Conservation (phyloP, 2,888 invertebrate genomes). For the Nyleta sp. region DNA sequence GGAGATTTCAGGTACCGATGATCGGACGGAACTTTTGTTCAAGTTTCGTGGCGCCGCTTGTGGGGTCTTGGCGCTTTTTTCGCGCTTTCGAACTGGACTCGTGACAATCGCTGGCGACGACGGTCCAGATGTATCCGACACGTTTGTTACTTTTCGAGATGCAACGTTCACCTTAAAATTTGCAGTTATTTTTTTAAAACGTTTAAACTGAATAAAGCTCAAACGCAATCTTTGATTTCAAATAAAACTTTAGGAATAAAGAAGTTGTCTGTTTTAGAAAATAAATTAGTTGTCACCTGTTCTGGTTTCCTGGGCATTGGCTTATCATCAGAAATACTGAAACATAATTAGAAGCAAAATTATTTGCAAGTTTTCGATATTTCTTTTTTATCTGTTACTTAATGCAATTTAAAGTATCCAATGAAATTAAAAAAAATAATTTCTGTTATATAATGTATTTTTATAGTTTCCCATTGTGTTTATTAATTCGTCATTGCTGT, state of each 20-base stretch:
- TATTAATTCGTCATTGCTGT: too few species aligned
- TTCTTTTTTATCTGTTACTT: too few species aligned
- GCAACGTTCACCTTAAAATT: slow-evolving; percentile 20
- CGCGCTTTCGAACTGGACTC: slow-evolving; percentile 50
- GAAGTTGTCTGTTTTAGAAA: too few species aligned
- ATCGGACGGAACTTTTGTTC: slow-evolving; percentile 43
- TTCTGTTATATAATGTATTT: too few species aligned
- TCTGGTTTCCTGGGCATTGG: slow-evolving; percentile 69
- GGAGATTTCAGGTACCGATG: slow-evolving; percentile 65
- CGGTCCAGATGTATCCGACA: slow-evolving; percentile 28
- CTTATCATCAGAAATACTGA: slow-evolving; percentile 83
- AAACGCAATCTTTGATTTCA: too few species aligned
- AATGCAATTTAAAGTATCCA: too few species aligned
- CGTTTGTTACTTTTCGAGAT: slow-evolving; percentile 17
- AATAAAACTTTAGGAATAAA: too few species aligned
- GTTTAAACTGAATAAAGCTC: too few species aligned
- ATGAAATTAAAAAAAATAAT: too few species aligned
- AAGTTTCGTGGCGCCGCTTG: slow-evolving; percentile 72
- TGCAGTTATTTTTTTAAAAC: too few species aligned
- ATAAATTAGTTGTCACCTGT: too few species aligned
- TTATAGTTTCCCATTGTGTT: too few species aligned
- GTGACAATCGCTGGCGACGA: slow-evolving; percentile 31
- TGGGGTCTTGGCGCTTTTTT: slow-evolving; percentile 53
- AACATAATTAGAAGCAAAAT: slow-evolving; percentile 48
- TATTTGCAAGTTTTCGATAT: background rate